These are phyloP conservation scores for Calyptomena viridis DNA, from an alignment of 2,113 vertebrate genomes.

Conservation along the genomic window DNA sequence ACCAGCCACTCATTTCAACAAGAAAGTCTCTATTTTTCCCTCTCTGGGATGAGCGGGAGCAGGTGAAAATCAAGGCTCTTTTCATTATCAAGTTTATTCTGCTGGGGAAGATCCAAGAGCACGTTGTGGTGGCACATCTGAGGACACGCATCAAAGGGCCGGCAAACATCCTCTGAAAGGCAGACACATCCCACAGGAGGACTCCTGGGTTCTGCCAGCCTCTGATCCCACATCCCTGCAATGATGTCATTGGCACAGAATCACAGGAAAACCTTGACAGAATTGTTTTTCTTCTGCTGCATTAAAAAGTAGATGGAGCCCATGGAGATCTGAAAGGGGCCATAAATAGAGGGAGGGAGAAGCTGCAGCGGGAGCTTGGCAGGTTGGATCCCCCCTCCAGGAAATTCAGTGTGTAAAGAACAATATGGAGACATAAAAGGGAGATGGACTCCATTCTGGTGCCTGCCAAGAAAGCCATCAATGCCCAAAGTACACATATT, in stretches of 20 bases:
- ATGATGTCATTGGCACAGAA: neutral
- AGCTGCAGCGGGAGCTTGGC: neutral
- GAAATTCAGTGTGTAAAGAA: neutral
- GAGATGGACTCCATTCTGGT: neutral
- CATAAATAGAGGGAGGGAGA: neutral
- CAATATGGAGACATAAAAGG: neutral
- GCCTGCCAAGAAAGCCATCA: neutral
- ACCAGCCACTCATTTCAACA: neutral
- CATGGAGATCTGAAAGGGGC: neutral
- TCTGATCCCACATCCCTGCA: neutral
- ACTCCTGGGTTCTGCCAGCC: neutral
- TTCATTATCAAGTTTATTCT: neutral
- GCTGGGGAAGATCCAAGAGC: neutral
- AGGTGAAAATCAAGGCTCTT: neutral
- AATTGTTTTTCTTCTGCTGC: neutral
- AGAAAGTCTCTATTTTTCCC: neutral
- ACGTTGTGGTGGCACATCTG: rapidly evolving
- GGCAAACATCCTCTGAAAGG: neutral
- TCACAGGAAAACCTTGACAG: neutral
- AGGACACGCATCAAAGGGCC: neutral
- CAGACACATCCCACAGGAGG: neutral
- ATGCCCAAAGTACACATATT: rapidly evolving
- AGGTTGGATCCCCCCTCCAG: neutral
- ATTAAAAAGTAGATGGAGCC: neutral
- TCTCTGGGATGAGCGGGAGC: neutral